Evolutionary conservation across 1,140 invertebrate species (phyloP).

Genomic region (Drosophila sulfurigaster): DNA sequence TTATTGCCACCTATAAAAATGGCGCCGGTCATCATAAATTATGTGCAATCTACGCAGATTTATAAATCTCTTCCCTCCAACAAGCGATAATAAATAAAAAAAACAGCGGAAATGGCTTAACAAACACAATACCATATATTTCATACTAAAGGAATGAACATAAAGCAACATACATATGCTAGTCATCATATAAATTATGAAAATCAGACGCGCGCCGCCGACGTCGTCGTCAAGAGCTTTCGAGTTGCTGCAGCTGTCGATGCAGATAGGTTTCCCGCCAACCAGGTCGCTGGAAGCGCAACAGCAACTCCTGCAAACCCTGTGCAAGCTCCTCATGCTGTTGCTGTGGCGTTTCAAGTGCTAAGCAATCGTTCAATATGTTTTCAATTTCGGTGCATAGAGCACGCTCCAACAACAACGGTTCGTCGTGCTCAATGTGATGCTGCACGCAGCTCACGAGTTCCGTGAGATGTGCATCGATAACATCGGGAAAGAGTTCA

Average conservation of each 20-base stretch:
- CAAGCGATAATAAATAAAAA: neutral
- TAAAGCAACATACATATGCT: constrained; percentile 6
- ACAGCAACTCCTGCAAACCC: constrained; percentile 49
- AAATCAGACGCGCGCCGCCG: neutral
- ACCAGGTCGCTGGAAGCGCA: constrained; percentile 50
- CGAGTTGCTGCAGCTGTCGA: constrained; percentile 38
- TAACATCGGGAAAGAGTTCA: constrained; percentile 88
- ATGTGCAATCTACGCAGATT: neutral
- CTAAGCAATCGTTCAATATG: constrained; percentile 38
- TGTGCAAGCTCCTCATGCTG: constrained; percentile 15
- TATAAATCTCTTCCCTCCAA: neutral
- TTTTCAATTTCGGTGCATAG: constrained; percentile 51
- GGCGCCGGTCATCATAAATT: constrained; percentile 2
- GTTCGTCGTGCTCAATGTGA: constrained; percentile 85
- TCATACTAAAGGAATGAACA: constrained; percentile 7
- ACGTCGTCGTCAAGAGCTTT: constrained; percentile 17
- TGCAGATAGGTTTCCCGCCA: constrained; percentile 62
- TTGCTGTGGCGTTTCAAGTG: neutral
- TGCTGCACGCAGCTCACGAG: constrained; percentile 87
- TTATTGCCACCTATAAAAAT: neutral
- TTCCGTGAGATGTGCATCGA: constrained; percentile 91
- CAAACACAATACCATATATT: constrained; percentile 15
- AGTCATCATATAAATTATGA: constrained; percentile 9
- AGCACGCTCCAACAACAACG: constrained; percentile 60
- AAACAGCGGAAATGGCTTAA: neutral